Percentiles rank a stretch among this genome's conserved stretches.
Evolutionary conservation across 2,113 vertebrate species (phyloP).

Genomic region (Casuarius casuarius): DNA sequence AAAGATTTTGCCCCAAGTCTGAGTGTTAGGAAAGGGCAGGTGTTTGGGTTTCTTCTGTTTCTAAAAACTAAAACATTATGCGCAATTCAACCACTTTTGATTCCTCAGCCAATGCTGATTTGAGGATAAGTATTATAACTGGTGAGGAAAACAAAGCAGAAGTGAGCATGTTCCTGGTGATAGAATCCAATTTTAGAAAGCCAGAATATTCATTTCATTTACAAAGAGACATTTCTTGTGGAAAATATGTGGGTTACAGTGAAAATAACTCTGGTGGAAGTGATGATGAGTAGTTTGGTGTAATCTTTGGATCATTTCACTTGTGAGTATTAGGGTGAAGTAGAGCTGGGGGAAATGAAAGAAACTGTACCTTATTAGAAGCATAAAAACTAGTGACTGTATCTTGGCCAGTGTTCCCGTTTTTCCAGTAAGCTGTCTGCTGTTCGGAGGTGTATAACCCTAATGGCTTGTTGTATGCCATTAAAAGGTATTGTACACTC

Average conservation of each 20-base stretch:
- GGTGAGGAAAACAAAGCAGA: neutral
- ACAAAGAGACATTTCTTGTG: neutral
- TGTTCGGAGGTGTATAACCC: conserved; percentile 83
- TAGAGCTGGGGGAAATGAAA: conserved; percentile 13
- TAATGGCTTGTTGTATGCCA: conserved; percentile 89
- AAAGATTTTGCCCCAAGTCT: neutral
- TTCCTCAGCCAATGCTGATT: neutral
- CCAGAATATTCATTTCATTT: neutral
- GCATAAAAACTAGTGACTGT: conserved; percentile 60
- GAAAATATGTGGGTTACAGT: neutral
- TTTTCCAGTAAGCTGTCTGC: conserved; percentile 85
- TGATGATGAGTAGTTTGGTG: conserved; percentile 1
- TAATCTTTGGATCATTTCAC: conserved; percentile 59
- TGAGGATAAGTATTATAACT: neutral
- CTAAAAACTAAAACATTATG: conserved; percentile 6
- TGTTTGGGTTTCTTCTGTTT: neutral
- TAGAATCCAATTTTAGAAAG: neutral
- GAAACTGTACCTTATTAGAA: conserved; percentile 56
- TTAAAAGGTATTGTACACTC: conserved; percentile 94
- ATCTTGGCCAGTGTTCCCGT: conserved; percentile 76
- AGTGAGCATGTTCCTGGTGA: neutral
- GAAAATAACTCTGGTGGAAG: conserved; percentile 3
- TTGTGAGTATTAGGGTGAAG: conserved; percentile 53
- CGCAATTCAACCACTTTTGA: neutral
- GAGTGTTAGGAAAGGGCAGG: neutral